Evolutionary conservation across 2,113 vertebrate genomes (phyloP).

Genomic region (Lepus europaeus): DNA sequence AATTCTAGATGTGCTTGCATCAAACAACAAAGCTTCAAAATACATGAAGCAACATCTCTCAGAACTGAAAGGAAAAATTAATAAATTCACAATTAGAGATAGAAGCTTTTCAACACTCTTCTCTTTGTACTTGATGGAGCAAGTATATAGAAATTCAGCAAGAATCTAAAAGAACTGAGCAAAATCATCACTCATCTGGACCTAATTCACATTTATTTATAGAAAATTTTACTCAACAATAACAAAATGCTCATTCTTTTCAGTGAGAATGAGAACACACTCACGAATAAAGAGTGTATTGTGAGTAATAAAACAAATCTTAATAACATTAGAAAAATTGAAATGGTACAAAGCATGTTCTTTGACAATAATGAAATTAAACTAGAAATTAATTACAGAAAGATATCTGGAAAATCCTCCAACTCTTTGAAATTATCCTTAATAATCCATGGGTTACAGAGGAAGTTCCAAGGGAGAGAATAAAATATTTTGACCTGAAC

Average conservation of each 20-base stretch:
- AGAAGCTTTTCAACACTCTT: constrained; percentile 3
- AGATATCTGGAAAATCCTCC: not conserved
- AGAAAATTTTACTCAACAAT: constrained; percentile 2
- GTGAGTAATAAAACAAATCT: not conserved
- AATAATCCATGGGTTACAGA: constrained; percentile 26
- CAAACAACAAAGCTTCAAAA: constrained; percentile 36
- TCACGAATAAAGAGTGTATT: not conserved
- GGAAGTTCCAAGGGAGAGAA: not conserved
- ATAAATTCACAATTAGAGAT: constrained; percentile 29
- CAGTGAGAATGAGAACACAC: not conserved
- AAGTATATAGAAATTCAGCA: constrained; percentile 17
- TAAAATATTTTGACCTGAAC: constrained; percentile 47
- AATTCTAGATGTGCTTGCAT: not conserved
- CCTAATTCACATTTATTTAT: not conserved
- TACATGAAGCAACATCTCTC: constrained; percentile 44
- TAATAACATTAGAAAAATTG: not conserved
- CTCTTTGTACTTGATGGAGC: constrained; percentile 5
- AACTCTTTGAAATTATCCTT: constrained; percentile 28
- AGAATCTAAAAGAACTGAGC: constrained; percentile 25
- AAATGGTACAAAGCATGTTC: not conserved
- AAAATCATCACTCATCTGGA: constrained; percentile 9
- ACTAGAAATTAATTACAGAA: constrained; percentile 30
- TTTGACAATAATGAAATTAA: constrained; percentile 19
- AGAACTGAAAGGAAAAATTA: not conserved
- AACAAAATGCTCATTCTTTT: not conserved